Base-by-base conservation (phyloP, 2,113 vertebrate genomes). In the Zosterops pallidus region DNA sequence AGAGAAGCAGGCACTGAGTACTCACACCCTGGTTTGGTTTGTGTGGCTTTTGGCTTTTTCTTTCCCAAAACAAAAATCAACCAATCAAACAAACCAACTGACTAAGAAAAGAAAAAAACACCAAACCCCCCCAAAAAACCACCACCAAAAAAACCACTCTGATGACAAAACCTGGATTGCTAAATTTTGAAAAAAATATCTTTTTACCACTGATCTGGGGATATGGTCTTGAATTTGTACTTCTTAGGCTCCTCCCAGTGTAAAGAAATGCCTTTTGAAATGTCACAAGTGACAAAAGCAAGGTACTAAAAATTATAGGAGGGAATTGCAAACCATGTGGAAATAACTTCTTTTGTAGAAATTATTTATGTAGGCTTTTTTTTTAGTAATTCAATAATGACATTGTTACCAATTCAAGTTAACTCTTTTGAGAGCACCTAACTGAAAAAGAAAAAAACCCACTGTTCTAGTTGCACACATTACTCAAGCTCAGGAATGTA, bases 301-400 rank as follows among this genome's bases (percentile, higher is more conserved):
- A 94, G 81, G 89, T 83, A 67, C 55, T 81, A 92, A 95, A 95
- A 96, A 96, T 94, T 96, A 95, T 31, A 96, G 74, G 41, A 95
- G 41, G 46, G 56, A 89, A 49, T 41, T 95, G 63, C 78, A 96
- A 96, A 72, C 91, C 90, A 92, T 59, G 88, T 92, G 92, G 93
- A 97, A 97, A 89, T 96, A 97, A 96, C 81, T 83, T 71, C 83
- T 93, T 95, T 92, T 96, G 95, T 88, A 77, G 50, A 75, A 76
- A 94, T 86, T 93, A 90, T 86, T 92, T 84, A 81, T 70, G 68
- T 88, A 47, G 57, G 41, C 3, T 33, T 68, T 69, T 60, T 78
- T 83, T 50, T 26, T 22, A 24, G 35, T 87, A 92, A 79, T 56
- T 84, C 65, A 76, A 18, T 74, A 89, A 86, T 44, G 37, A 11